Conservation (phyloP, 1,140 invertebrate species). For the Lucilia cuprina region DNA sequence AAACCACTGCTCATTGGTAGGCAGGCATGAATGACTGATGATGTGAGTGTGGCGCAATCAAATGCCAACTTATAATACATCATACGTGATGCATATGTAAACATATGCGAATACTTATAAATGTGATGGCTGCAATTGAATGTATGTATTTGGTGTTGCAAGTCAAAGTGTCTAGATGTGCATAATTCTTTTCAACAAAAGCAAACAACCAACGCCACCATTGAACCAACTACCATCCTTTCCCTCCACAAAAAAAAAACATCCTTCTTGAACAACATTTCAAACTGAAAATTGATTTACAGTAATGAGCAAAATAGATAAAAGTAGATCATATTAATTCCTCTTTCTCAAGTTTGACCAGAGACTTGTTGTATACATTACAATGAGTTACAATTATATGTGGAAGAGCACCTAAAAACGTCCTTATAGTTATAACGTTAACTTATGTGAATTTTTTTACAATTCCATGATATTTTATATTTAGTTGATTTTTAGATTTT, state of each 20-base stretch:
- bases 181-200: neutral
- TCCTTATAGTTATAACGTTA: no score
- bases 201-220: neutral
- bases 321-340: neutral
- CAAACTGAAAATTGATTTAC: neutral
- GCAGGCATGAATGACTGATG: neutral
- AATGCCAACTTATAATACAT: neutral
- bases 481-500: no score
- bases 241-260: neutral
- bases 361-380: no score
- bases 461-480: no score
- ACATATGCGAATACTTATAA: neutral
- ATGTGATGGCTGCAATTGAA: neutral
- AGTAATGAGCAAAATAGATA: neutral
- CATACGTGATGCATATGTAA: slow-evolving; percentile 5
- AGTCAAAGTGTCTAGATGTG: neutral
- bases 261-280: neutral
- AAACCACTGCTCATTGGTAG: neutral
- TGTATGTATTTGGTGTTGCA: neutral
- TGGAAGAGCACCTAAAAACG: no score
- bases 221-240: neutral
- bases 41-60: slow-evolving; percentile 9
- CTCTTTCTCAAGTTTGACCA: no score
- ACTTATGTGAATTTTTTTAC: no score
- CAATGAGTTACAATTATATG: no score